Conservation (phyloP, 2,797 vertebrate species). For the Melanotaenia maccullochi region DNA sequence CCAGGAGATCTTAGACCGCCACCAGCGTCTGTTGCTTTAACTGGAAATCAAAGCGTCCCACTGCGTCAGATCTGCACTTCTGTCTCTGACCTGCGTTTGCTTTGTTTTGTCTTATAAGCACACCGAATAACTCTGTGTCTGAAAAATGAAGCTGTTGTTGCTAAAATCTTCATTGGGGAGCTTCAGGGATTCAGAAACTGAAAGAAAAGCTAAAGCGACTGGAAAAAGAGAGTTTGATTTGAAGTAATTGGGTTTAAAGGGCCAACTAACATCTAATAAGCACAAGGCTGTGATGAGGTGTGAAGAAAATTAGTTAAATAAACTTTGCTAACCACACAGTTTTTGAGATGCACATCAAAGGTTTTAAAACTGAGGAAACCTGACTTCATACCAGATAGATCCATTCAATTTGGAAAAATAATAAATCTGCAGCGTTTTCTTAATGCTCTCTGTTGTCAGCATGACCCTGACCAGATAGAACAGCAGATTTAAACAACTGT, state of each 20-base stretch:
- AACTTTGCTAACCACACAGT: background rate
- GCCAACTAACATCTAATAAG: constrained; percentile 28
- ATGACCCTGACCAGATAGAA: background rate
- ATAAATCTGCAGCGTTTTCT: constrained; percentile 1
- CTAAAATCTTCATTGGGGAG: background rate
- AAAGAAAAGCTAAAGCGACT: constrained; percentile 1
- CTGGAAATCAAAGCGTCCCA: constrained; percentile 11
- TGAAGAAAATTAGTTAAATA: too few relatives aligned
- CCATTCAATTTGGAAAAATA: background rate
- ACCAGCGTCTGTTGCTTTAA: background rate
- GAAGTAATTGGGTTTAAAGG: constrained; percentile 35
- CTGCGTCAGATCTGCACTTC: constrained; percentile 1
- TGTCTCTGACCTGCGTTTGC: background rate
- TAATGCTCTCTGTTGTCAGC: background rate
- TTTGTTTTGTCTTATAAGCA: constrained; percentile 12
- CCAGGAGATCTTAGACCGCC: background rate
- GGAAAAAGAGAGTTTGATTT: constrained; percentile 25
- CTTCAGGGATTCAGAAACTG: background rate
- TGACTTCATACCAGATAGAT: background rate
- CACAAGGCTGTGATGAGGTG: background rate
- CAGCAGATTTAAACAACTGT: background rate
- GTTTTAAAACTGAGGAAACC: background rate
- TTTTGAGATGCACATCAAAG: too few relatives aligned
- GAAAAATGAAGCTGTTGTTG: constrained; percentile 7
- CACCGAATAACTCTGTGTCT: constrained; percentile 9